A percentile compares a stretch with the other conserved stretches of the same genome.
Conservation (phyloP, 2,113 vertebrate species). For the Eclectus roratus region DNA sequence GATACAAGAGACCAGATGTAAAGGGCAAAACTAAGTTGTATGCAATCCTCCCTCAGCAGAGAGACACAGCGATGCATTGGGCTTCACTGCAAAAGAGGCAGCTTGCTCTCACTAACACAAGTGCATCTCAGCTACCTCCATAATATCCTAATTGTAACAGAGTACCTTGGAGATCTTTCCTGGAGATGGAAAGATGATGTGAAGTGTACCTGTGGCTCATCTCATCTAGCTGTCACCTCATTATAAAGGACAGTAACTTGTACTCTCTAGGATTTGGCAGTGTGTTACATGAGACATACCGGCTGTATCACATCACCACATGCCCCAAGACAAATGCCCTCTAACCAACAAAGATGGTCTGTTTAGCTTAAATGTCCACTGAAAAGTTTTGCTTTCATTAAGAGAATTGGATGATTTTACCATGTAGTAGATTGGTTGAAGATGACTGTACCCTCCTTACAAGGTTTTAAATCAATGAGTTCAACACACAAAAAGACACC, state of each 20-base stretch:
- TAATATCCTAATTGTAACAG: neutral
- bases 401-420: neutral
- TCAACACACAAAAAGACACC: neutral
- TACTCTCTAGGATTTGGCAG: neutral
- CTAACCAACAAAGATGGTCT: neutral
- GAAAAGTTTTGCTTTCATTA: neutral
- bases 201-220: neutral
- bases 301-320: neutral
- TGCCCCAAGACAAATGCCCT: neutral
- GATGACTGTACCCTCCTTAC: neutral
- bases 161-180: neutral
- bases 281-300: fast-evolving
- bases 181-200: neutral
- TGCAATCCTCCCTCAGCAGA: neutral
- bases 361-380: neutral
- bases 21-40: neutral
- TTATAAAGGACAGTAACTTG: neutral
- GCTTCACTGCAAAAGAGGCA: neutral
- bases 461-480: neutral
- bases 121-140: neutral
- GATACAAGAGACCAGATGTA: neutral
- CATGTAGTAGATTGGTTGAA: neutral
- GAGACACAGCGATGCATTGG: neutral
- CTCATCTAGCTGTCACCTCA: fast-evolving
- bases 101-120: neutral